A percentile compares a stretch with the other conserved stretches of the same genome.
phyloP scores from a whole-genome alignment of 2,113 vertebrate genomes.

The Emydocephalus ijimae region DNA sequence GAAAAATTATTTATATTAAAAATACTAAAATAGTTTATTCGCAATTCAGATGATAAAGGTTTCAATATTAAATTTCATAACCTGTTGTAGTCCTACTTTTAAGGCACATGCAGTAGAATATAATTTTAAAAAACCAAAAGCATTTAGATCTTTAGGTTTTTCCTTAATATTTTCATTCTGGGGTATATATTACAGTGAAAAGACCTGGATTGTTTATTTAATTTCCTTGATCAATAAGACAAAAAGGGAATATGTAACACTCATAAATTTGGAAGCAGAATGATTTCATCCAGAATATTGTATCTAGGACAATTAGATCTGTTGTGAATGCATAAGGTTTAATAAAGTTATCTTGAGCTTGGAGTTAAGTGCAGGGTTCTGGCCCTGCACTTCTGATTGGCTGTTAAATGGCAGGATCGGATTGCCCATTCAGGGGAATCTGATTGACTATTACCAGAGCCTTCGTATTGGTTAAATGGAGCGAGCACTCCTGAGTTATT shows the following conservation, averaged over 20 bases:
- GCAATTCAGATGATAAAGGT: background rate
- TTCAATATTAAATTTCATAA: background rate
- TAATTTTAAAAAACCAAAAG: background rate
- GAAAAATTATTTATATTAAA: background rate
- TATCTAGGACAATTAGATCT: background rate
- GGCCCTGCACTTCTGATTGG: too few species aligned
- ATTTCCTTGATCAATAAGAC: background rate
- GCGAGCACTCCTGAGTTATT: too few species aligned
- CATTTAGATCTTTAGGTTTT: background rate
- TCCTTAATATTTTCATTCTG: background rate
- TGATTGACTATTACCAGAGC: too few species aligned
- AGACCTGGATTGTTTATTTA: background rate
- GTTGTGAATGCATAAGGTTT: too few species aligned
- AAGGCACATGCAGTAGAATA: background rate
- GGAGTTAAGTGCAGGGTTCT: too few species aligned
- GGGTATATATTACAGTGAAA: background rate
- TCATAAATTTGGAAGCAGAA: background rate
- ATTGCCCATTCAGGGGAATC: too few species aligned
- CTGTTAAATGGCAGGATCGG: too few species aligned
- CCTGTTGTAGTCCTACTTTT: background rate
- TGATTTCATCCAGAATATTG: background rate
- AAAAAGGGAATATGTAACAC: background rate
- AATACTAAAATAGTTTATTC: background rate
- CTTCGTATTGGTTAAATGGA: too few species aligned
- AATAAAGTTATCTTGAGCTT: too few species aligned